Conservation (phyloP, 2,113 vertebrate species). For the Mirza zaza region DNA sequence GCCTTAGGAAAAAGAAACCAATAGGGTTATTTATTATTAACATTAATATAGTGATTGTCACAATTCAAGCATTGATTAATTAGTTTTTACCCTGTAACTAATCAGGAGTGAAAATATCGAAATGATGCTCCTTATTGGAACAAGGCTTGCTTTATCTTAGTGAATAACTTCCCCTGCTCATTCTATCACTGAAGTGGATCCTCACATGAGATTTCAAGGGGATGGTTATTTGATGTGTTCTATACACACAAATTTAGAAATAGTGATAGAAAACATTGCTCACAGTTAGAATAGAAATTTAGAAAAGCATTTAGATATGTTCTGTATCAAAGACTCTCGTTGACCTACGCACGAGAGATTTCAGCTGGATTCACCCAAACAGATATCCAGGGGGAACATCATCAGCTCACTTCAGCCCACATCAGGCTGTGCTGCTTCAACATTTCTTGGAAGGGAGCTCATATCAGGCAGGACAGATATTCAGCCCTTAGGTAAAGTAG, state of each 20-base stretch:
- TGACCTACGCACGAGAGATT: background rate
- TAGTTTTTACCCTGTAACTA: background rate
- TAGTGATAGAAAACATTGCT: background rate
- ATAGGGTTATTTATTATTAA: background rate
- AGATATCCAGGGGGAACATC: background rate
- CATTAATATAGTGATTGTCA: background rate
- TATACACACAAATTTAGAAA: conserved; percentile 13
- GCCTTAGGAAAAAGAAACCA: background rate
- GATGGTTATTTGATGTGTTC: background rate
- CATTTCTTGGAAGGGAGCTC: conserved; percentile 64
- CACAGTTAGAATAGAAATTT: background rate
- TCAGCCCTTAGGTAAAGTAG: conserved; percentile 66
- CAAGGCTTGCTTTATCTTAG: background rate
- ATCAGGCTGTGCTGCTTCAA: conserved; percentile 51
- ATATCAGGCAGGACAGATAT: conserved; percentile 64
- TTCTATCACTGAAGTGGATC: background rate
- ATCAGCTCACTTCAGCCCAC: conserved; percentile 48
- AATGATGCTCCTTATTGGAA: background rate
- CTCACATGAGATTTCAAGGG: background rate
- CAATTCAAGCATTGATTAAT: background rate
- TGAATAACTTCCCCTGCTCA: background rate
- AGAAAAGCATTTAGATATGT: background rate
- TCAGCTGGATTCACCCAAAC: background rate
- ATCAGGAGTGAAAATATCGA: conserved; percentile 11
- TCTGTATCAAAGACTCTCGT: background rate